Conservation (phyloP, 2,888 invertebrate genomes). For the Venustoraphidia nigricollis region DNA sequence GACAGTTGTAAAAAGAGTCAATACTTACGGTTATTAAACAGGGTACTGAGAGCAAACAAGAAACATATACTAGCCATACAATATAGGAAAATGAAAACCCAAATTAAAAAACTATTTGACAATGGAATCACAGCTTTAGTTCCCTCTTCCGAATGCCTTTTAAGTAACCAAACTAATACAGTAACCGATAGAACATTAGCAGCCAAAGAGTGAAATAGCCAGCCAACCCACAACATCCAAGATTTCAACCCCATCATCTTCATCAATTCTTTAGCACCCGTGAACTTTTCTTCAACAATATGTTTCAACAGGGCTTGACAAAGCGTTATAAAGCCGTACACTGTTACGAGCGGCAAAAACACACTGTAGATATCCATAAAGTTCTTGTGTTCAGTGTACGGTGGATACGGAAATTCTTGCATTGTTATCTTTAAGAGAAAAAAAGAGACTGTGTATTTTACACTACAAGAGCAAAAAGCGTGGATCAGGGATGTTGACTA, state of each 20-base stretch:
- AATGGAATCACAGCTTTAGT: constrained; percentile 49
- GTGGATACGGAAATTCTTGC: constrained; percentile 41
- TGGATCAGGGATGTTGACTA: too few relatives aligned
- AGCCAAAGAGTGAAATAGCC: constrained; percentile 65
- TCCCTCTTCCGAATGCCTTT: constrained; percentile 30
- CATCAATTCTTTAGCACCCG: constrained; percentile 63
- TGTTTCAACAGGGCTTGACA: constrained; percentile 37
- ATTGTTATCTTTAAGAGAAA: constrained; percentile 20
- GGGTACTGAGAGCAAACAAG: constrained; percentile 60
- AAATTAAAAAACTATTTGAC: constrained; percentile 44
- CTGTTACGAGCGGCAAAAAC: constrained; percentile 25
- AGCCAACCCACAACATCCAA: constrained; percentile 75
- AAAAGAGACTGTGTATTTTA: neutral
- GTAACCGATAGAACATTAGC: constrained; percentile 45
- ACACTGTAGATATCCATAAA: constrained; percentile 20
- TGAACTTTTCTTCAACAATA: constrained; percentile 41
- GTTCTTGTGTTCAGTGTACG: constrained; percentile 21
- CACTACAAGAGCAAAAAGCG: too few relatives aligned
- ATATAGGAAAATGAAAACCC: constrained; percentile 57
- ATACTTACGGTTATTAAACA: constrained; percentile 57
- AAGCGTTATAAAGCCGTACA: constrained; percentile 31
- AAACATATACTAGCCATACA: constrained; percentile 52
- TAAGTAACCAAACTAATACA: constrained; percentile 39
- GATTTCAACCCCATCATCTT: constrained; percentile 80
- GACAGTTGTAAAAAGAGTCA: too few relatives aligned